Base-by-base conservation (phyloP, 1,140 invertebrate genomes). In the Goniozus legneri region DNA sequence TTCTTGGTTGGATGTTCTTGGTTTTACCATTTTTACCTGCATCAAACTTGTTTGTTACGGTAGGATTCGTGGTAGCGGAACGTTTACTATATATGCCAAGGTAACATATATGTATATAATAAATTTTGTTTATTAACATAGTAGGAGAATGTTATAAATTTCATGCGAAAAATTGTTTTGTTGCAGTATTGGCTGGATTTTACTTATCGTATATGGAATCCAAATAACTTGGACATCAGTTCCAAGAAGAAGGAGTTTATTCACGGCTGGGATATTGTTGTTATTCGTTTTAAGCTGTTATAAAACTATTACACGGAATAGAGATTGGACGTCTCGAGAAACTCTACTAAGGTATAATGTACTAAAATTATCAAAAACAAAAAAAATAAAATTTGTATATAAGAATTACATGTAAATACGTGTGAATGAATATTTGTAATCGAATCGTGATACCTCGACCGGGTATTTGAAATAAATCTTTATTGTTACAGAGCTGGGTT, bases 61-160 rank as follows among this genome's bases (percentile, higher is more conserved):
- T 95, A 10, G 92, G 92, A 12, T 95, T 95, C 69, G 90, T 94
- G 2, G 84, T 94, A 1, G 92, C 92, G 6, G 92, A 95, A 70
- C 79, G 92, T 62, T 84, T 94, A n/a, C 80, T 95, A 1, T 95
- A 94, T 67, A 87, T 91, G 60, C 91, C 91, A 20, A 94, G 90
- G 86, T 88, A 78, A 77, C 45, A 16, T 27, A 27, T 6, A 6
- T 27, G 4, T 27, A 27, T 27, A 6, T 27, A 27, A 27, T 27
- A 27, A 27, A 6, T 27, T 6, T 10, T 6, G 24, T 27, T 27
- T 27, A 6, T n/a, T n/a, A n/a, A n/a, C n/a, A n/a, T n/a, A n/a
- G n/a, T n/a, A n/a, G n/a, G n/a, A n/a, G n/a, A n/a, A n/a, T 10
- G 24, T 27, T 6, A 27, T 27, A 6, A 27, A 10, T 27, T 27